Base-by-base conservation (phyloP, 23 tunicate species). In the Aplidium turbinatum region DNA sequence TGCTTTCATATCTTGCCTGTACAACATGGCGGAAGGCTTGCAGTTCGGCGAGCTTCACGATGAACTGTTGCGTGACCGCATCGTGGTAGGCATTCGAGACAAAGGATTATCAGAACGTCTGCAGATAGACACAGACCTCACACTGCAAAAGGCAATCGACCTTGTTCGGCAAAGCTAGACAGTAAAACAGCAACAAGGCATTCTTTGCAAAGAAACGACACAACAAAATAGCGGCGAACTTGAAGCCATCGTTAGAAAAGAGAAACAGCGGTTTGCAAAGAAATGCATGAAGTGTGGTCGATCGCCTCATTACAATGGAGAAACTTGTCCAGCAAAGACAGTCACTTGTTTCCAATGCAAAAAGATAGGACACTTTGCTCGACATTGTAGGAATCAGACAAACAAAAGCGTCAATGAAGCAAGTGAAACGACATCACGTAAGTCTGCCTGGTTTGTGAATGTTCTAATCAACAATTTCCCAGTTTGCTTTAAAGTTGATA, bases 81-180 rank as follows among this genome's bases (percentile, higher is more conserved):
- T 71, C 5, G 77, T 71, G 4, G 63, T 71, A 19, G 77, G 77
- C 22, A 9, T 50, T 24, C 5, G 28, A 5, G 77, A 71, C 35
- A 18, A 23, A 5, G 22, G 4, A 4, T 35, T 71, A 28, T 71
- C 77, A 9, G 68, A 71, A 52, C 77, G 68, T 11, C 20, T 71
- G 24, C 77, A 71, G 34, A 71, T 71, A 67, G 23, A 27, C 36
- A 23, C 68, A 26, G 67, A 71, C 13, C 38, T 71, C 20, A 71
- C 77, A 21, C 35, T 71, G 39, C 24, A 52, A 52, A 52, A 30
- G 26, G 77, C 77, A 52, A 28, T 71, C 2, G 27, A 71, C 19
- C 51, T 4, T 3, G 63, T 29, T 5, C n/a, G 77, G 4, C 51
- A 71, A 26, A 25, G 34, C 35, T 66, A 71, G 63, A 23, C 22